phyloP scores from a whole-genome alignment of 2,888 invertebrate species.

The Microchrysa polita region DNA sequence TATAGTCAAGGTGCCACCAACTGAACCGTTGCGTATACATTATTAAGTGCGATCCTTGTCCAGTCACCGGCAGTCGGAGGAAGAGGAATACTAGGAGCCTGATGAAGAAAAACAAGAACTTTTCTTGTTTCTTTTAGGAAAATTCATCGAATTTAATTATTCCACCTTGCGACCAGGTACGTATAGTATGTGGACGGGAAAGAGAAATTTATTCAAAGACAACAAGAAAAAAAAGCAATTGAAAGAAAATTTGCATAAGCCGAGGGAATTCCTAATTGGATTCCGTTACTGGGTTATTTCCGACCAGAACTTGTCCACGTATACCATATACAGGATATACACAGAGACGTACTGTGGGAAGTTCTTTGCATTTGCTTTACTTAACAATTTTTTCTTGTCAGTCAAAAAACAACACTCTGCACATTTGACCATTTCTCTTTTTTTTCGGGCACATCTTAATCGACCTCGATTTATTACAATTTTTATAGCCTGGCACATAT shows the following conservation, averaged over 20 bases:
- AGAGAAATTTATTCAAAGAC: constrained; percentile 37
- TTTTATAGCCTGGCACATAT: constrained; percentile 28
- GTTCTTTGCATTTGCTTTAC: no score
- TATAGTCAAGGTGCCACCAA: constrained; percentile 7
- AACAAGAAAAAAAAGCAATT: constrained; percentile 23
- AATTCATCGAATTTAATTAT: constrained; percentile 3
- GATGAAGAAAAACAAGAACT: neutral
- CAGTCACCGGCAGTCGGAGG: neutral
- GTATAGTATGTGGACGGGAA: no score
- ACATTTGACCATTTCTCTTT: no score
- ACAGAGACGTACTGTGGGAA: neutral
- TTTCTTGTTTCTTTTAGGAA: neutral
- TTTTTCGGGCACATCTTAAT: constrained; percentile 13
- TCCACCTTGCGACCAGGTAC: constrained; percentile 26
- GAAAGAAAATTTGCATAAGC: constrained; percentile 35
- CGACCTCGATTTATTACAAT: constrained; percentile 23
- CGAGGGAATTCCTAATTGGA: constrained; percentile 44
- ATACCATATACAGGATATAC: neutral
- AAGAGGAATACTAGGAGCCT: neutral
- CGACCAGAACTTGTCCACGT: neutral
- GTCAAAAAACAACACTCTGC: no score
- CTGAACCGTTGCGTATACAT: neutral
- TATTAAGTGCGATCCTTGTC: neutral
- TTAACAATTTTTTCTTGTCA: no score
- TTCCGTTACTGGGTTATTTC: constrained; percentile 41